Evolutionary conservation across 2,888 invertebrate species (phyloP), one percentile per base, ranked within the genome.

Genomic region (Cosmorhoe ocellata): DNA sequence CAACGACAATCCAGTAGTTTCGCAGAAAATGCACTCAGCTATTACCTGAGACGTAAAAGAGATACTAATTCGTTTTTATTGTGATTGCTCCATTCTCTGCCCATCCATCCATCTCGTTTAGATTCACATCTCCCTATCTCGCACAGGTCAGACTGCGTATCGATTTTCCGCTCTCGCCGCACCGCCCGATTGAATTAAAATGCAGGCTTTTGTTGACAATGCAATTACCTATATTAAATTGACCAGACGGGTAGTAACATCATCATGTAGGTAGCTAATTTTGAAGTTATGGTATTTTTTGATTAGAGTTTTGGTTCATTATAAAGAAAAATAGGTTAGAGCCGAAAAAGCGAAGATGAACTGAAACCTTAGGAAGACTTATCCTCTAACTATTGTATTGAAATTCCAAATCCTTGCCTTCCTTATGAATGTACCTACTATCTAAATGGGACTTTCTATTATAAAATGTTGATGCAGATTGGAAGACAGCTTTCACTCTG

Each of bases 71-170:
- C 0, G 28, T 33, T 13, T 33, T 32, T 18, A 43, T 39, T 30
- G 45, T 46, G 38, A 39, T 39, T 33, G 38, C 12, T 39, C 38
- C 14, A 3, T 24, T 24, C 24, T 24, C 27, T 12, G 22, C 12
- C 12, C 32, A 33, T 39, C 24, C 24, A 31, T 36, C 37, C 28
- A 47, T 34, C 47, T 14, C 36, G 38, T 46, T 50, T 42, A 28
- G 32, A 39, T 44, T 31, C 39, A 41, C 47, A 39, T 52, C 52
- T 48, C 52, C 39, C 47, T 34, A 52, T 48, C 47, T 37, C 48
- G 11, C 44, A 32, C 40, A 44, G 53, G 48, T 44, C 53, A 53
- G 48, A 45, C 48, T 49, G 48, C 44, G 33, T 53, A 53, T 53
- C 48, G 53, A 53, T 53, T 49, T 52, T 48, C 14, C 40, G 7